These are phyloP conservation scores for Pocillopora meandrina DNA, from an alignment of 92 coral and sea anemone species.

Conservation along the genomic window DNA sequence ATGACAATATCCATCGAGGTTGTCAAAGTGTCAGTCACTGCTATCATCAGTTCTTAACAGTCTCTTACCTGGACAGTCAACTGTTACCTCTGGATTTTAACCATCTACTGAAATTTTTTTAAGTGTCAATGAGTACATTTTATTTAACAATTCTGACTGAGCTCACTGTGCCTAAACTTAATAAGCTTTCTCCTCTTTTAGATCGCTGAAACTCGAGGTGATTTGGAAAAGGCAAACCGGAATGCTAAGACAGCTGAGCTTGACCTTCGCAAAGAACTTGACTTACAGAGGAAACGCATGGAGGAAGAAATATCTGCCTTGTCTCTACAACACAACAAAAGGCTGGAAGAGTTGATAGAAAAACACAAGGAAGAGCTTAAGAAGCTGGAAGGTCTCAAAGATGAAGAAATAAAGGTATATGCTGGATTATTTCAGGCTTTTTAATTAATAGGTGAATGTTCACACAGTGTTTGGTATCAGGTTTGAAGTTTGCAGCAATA, in stretches of 20 bases:
- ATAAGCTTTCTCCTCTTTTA: not conserved
- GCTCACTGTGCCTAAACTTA: not conserved
- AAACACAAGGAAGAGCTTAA: constrained; percentile 66
- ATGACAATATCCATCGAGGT: too few relatives aligned
- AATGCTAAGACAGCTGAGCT: constrained; percentile 66
- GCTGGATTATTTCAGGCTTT: not conserved
- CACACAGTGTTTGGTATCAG: too few relatives aligned
- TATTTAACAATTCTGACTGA: too few relatives aligned
- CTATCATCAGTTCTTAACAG: too few relatives aligned
- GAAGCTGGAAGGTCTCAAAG: constrained; percentile 66
- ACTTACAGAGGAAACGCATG: constrained; percentile 59
- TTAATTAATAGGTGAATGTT: too few relatives aligned
- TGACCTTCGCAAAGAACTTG: constrained; percentile 71
- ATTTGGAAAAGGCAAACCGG: constrained; percentile 66
- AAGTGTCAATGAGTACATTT: too few relatives aligned
- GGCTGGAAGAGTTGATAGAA: constrained; percentile 65
- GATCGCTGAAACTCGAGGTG: constrained; percentile 77
- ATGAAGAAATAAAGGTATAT: constrained; percentile 84
- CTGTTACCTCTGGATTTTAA: too few relatives aligned
- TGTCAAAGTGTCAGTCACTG: too few relatives aligned
- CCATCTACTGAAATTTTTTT: too few relatives aligned
- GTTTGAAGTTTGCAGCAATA: too few relatives aligned
- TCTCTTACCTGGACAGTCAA: too few relatives aligned
- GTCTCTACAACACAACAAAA: constrained; percentile 65
- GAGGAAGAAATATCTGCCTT: constrained; percentile 83